Evolutionary conservation across 2,113 vertebrate species (phyloP).

Genomic region (Gopherus flavomarginatus): DNA sequence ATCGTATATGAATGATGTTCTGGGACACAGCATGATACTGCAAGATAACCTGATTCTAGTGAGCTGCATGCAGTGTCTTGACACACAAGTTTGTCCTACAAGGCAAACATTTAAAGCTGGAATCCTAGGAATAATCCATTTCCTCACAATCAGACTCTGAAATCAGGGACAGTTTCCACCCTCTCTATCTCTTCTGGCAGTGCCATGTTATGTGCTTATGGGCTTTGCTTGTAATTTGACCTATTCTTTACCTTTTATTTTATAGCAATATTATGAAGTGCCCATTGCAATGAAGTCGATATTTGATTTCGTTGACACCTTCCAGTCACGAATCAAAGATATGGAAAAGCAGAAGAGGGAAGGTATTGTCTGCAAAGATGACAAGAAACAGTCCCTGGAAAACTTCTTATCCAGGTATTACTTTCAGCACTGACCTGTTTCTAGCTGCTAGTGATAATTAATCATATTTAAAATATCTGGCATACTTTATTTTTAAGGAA

Average conservation of each 20-base stretch:
- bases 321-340: conserved; percentile 95
- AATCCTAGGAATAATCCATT: background rate
- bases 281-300: conserved; percentile 97
- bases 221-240: background rate
- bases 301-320: conserved; percentile 94
- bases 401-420: conserved; percentile 95
- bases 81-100: background rate
- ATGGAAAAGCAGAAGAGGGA: conserved; percentile 98
- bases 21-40: background rate
- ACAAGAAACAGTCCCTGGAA: conserved; percentile 95
- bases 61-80: background rate
- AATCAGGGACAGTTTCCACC: background rate
- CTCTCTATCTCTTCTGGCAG: background rate
- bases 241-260: conserved; percentile 10
- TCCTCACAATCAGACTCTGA: background rate
- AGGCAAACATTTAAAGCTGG: background rate
- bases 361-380: conserved; percentile 93
- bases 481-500: background rate
- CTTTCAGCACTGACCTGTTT: background rate
- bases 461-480: background rate
- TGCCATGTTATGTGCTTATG: background rate
- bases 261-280: conserved; percentile 96
- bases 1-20: background rate
- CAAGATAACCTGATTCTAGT: background rate
- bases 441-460: background rate